Conservation (phyloP, 1,140 invertebrate species). For the honey bee (Apis mellifera) region Amel_HAv3.1 CM009938.2:8907001-8907500, state of each 20-base stretch:
- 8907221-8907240: constrained; percentile 57
- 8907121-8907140: constrained; percentile 44
- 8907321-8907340: constrained; percentile 5
- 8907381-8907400: background rate
- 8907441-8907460: constrained; percentile 30
- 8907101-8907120: constrained; percentile 65
- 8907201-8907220: constrained; percentile 63
- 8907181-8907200: constrained; percentile 54
- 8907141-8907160: constrained; percentile 27
- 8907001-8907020: constrained; percentile 44
- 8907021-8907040: background rate
- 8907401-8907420: constrained; percentile 18
- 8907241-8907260: constrained; percentile 14
- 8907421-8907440: constrained; percentile 14
- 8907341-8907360: background rate
- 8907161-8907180: constrained; percentile 53
- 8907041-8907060: background rate
- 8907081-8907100: background rate
- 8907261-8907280: background rate
- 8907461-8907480: constrained; percentile 1
- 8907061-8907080: constrained; percentile 13
- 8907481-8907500: accelerated
- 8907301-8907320: constrained; percentile 45
- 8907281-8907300: constrained; percentile 52
- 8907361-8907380: background rate